Percentiles rank a stretch among this genome's conserved stretches.
Evolutionary conservation across 2,888 invertebrate species (phyloP).

Genomic region (Hipparchia sbordonii): DNA sequence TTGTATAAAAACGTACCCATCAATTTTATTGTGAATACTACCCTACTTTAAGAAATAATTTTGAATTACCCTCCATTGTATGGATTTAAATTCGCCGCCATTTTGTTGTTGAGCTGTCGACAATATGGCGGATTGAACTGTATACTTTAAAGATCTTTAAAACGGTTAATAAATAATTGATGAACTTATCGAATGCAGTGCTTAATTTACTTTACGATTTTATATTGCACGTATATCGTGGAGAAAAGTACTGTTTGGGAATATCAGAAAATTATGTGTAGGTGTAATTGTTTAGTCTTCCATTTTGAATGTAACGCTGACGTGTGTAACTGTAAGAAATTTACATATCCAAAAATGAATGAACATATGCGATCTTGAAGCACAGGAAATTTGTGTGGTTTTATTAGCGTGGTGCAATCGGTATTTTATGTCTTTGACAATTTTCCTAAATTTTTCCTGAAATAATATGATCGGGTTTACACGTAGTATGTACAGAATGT

Average conservation of each 20-base stretch:
- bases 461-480: no score
- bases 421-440: no score
- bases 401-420: background rate
- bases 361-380: constrained; percentile 7
- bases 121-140: background rate
- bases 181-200: background rate
- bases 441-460: no score
- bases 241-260: constrained; percentile 17
- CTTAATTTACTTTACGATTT: constrained; percentile 1
- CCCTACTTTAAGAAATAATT: background rate
- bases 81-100: background rate
- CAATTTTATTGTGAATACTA: no score
- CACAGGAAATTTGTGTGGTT: constrained; percentile 11
- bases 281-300: constrained; percentile 41
- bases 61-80: background rate
- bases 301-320: constrained; percentile 37
- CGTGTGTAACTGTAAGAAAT: constrained; percentile 20
- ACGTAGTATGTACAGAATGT: no score
- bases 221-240: background rate
- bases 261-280: constrained; percentile 27
- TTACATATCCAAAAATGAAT: constrained; percentile 31
- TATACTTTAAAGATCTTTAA: background rate
- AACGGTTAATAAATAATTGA: background rate
- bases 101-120: background rate
- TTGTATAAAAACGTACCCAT: no score